Evolutionary conservation across 2,888 invertebrate genomes (phyloP), one percentile per base, ranked within the genome.

Genomic region (Luperina nickerlii): DNA sequence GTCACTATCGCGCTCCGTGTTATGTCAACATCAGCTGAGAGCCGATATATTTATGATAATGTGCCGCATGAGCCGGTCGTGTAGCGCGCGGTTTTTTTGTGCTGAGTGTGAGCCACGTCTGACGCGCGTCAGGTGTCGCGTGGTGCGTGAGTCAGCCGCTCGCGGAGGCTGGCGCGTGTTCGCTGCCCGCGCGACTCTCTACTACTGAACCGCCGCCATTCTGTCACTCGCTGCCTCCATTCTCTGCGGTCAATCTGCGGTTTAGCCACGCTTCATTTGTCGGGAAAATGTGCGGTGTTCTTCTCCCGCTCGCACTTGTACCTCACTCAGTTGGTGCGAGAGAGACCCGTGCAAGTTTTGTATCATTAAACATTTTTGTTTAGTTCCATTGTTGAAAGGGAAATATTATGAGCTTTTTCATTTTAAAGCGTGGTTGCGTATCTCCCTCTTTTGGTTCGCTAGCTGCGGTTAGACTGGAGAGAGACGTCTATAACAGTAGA

Each of bases 211-310:
- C 93, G 96, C 96, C 96, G 97, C 96, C 97, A 97, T 96, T 95
- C 96, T 97, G 96, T 96, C 96, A 96, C 96, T 96, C 95, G 95
- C 95, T 96, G 96, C 96, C 95, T 96, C 96, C 96, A 96, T 96
- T 96, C 96, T 96, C 97, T 97, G 97, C 96, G 97, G 97, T 97
- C 96, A 97, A 97, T 97, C 96, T 97, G 97, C 94, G 97, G 97
- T 97, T 95, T 96, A 93, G 96, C 96, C 97, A 96, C 95, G 96
- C 96, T 96, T 97, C 97, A 97, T 97, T 97, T 97, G 96, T 95
- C 95, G 96, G 95, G 97, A 97, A 97, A 97, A 97, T 96, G 96
- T 94, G 93, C 93, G 92, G 85, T 90, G 85, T 87, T 89, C 91
- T 87, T 91, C 93, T 96, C 95, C 93, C 91, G 82, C 92, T 96